Percentiles rank a stretch among this genome's conserved stretches.
Conservation (phyloP, 2,888 invertebrate genomes). For the Eupelmus urozonus region DNA sequence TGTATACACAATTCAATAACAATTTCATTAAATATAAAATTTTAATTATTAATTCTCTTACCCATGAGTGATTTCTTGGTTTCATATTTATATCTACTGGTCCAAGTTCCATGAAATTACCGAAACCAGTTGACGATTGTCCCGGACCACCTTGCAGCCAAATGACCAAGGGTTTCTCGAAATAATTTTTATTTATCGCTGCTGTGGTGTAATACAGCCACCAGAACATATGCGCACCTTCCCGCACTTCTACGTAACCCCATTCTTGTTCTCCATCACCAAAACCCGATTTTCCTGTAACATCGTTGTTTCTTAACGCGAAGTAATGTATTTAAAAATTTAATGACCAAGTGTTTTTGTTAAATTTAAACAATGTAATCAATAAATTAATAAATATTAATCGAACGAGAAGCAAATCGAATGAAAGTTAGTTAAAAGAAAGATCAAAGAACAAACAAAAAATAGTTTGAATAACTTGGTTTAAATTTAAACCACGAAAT, state of each 20-base stretch:
- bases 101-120: constrained; percentile 81
- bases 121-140: constrained; percentile 80
- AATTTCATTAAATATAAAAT: neutral
- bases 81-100: constrained; percentile 79
- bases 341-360: too few species aligned
- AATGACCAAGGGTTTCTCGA: constrained; percentile 77
- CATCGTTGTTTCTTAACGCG: too few species aligned
- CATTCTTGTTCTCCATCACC: constrained; percentile 76
- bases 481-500: too few species aligned
- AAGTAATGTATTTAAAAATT: too few species aligned
- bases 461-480: too few species aligned
- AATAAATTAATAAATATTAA: too few species aligned
- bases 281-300: constrained; percentile 61
- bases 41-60: constrained; percentile 63
- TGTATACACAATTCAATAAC: too few species aligned
- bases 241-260: constrained; percentile 78
- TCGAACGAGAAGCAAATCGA: too few species aligned
- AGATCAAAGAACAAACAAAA: too few species aligned
- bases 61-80: constrained; percentile 80
- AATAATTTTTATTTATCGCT: constrained; percentile 61
- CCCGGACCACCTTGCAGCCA: constrained; percentile 82
- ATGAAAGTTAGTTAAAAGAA: too few species aligned
- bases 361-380: too few species aligned
- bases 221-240: constrained; percentile 79
- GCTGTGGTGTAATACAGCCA: constrained; percentile 78